Conservation (phyloP, 1,140 invertebrate species). For the Akabosia matsudoensis region DNA sequence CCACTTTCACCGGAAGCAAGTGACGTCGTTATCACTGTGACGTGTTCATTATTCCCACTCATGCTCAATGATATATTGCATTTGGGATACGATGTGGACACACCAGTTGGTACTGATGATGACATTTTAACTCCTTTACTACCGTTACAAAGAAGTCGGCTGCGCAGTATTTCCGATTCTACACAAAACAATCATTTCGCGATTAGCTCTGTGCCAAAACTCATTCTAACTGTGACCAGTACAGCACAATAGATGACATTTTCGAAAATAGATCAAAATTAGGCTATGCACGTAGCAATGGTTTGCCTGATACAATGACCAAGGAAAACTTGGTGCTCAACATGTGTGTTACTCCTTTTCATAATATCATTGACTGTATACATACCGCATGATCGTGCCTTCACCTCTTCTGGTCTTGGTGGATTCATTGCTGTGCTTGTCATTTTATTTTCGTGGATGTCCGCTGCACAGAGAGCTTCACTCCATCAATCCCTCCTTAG, state of each 20-base stretch:
- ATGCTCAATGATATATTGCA: neutral
- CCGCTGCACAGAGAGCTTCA: neutral
- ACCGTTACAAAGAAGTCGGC: neutral
- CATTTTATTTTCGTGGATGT: no score
- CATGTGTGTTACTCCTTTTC: no score
- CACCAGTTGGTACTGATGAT: neutral
- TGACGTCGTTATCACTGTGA: conserved; percentile 13
- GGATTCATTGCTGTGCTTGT: neutral
- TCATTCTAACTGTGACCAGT: neutral
- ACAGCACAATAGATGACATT: no score
- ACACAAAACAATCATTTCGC: neutral
- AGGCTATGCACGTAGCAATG: no score
- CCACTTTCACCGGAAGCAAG: neutral
- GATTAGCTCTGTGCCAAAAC: neutral
- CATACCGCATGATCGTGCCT: neutral
- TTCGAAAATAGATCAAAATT: no score
- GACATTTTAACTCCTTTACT: neutral
- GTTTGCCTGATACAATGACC: no score
- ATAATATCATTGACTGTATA: neutral
- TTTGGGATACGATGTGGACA: neutral
- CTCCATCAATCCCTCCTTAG: neutral
- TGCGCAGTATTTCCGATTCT: conserved; percentile 4
- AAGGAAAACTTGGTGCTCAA: no score
- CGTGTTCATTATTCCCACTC: neutral
- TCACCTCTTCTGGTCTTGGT: neutral